Evolutionary conservation across 2,113 vertebrate species (phyloP), one percentile per base, ranked within the genome.

Genomic region (Lepus americanus): DNA sequence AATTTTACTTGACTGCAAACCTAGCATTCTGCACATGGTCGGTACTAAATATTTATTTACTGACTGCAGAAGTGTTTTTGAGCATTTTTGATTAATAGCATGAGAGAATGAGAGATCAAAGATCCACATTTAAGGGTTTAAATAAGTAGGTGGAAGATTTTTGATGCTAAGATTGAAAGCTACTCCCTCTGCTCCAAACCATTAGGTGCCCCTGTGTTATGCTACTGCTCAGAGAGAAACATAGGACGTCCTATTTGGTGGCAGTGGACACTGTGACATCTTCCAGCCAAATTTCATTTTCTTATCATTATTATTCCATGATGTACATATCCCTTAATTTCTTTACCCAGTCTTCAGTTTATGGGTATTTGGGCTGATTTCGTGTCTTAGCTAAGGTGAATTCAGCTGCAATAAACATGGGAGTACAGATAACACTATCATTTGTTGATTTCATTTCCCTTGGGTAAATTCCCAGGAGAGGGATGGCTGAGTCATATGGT

Each of bases 121-220:
- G 66, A 70, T 63, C 13, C 11, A 29, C 63, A 39, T 29, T 66
- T 82, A 87, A 53, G 69, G 59, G 36, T 63, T 67, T 82, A 81
- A 53, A 5, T 61, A 85, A 86, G 25, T 39, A 51, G 11, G 72
- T 67, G n/a, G 73, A 59, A 29, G 51, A 49, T 55, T 74, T 69
- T 89, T 44, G 33, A 72, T 79, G 44, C 13, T 78, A 49, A 64
- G 25, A 94, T 82, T 72, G 23, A 81, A 93, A 90, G 36, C 76
- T 44, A 33, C 20, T 86, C 51, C 39, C 39, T 89, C 27, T 22
- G 23, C 31, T n/a, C 66, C 61, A 87, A 86, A 67, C 31, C 29
- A 53, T 22, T 14, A 69, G 1, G 33, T 49, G 11, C 29, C 22
- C 64, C 23, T 20, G 49, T 10, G 33, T 51, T 70, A 27, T 63